Evolutionary conservation across 2,113 vertebrate genomes (phyloP).

Genomic region (Zosterops japonicus): DNA sequence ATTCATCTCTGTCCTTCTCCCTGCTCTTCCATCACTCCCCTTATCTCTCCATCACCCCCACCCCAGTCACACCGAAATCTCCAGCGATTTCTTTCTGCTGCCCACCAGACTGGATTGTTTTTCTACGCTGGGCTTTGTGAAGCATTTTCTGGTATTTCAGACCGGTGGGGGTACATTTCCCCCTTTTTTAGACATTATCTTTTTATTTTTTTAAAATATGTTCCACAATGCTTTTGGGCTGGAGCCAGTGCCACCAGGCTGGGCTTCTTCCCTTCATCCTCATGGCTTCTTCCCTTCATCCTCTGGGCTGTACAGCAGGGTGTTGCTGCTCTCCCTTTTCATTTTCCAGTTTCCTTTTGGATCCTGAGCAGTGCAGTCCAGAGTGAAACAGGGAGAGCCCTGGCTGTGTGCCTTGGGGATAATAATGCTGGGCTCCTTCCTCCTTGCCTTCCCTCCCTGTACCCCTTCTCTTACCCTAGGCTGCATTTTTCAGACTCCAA

Average conservation of each 20-base stretch:
- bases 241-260: not conserved
- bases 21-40: not conserved
- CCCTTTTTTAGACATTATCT: not conserved
- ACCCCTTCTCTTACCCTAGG: not conserved
- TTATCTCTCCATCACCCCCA: not conserved
- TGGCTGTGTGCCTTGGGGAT: not conserved
- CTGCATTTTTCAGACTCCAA: not conserved
- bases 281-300: not conserved
- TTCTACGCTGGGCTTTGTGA: not conserved
- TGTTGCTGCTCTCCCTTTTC: not conserved
- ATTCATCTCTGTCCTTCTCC: not conserved
- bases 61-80: fast-evolving
- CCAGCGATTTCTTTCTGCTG: not conserved
- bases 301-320: fast-evolving
- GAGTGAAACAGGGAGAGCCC: not conserved
- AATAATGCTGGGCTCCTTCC: not conserved
- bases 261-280: not conserved
- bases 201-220: fast-evolving
- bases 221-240: fast-evolving
- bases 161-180: not conserved
- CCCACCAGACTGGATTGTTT: not conserved
- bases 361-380: not conserved
- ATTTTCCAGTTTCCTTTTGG: not conserved
- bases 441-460: not conserved
- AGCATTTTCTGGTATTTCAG: not conserved